Percentiles rank a stretch among this genome's conserved stretches.
These are phyloP conservation scores for Trichonephila clavata DNA, from an alignment of 1,140 invertebrate species.

Conservation along the genomic window DNA sequence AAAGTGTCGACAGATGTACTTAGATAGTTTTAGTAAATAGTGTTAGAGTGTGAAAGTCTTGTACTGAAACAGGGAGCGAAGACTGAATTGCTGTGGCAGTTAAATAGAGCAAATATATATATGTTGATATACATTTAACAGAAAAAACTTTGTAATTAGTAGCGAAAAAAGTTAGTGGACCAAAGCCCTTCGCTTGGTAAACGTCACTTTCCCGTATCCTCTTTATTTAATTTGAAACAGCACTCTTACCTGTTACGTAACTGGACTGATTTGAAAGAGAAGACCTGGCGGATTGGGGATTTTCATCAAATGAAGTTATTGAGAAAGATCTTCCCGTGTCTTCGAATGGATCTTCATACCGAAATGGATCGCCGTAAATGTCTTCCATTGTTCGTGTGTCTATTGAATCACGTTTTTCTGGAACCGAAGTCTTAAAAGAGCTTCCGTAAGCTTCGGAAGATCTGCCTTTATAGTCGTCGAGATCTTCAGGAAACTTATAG, in stretches of 20 bases:
- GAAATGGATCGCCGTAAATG: neutral
- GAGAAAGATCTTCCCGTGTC: neutral
- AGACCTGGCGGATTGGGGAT: constrained; percentile 38
- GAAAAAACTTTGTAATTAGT: too few relatives aligned
- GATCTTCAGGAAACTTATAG: neutral
- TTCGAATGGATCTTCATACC: constrained; percentile 24
- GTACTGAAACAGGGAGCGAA: too few relatives aligned
- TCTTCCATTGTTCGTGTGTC: neutral
- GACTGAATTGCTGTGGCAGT: too few relatives aligned
- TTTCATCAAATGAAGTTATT: constrained; percentile 4
- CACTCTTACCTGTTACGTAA: constrained; percentile 62
- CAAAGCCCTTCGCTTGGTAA: too few relatives aligned
- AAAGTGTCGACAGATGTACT: too few relatives aligned
- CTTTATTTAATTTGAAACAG: neutral
- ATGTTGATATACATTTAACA: too few relatives aligned
- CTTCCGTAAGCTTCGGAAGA: neutral
- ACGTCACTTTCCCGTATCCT: too few relatives aligned
- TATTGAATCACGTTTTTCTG: neutral
- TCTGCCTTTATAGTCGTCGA: neutral
- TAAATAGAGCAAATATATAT: too few relatives aligned
- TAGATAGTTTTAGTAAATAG: too few relatives aligned
- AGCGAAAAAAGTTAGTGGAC: too few relatives aligned
- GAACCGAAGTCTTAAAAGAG: neutral
- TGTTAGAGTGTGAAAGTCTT: too few relatives aligned
- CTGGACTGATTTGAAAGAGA: constrained; percentile 69